Conservation (phyloP, 2,113 vertebrate species). For the Mus spicilegus region DNA sequence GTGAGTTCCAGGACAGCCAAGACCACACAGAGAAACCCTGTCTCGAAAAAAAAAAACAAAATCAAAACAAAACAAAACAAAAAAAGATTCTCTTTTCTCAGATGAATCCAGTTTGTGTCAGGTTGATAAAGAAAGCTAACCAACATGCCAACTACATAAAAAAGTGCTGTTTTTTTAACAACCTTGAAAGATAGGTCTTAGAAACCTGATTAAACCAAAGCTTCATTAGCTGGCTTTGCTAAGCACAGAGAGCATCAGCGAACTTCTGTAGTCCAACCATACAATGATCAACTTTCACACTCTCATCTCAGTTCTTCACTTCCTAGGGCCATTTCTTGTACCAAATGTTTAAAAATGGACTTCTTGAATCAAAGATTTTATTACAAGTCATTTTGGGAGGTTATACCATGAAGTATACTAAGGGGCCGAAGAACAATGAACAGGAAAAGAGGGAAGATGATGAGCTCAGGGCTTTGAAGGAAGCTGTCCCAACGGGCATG, state of each 20-base stretch:
- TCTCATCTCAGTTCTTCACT: not conserved
- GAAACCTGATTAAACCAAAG: not conserved
- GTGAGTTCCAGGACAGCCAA: too few species aligned
- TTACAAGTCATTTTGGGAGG: not conserved
- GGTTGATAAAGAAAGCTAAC: not conserved
- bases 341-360: not conserved
- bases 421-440: not conserved
- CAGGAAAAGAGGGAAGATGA: not conserved
- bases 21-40: too few species aligned
- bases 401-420: not conserved
- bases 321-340: not conserved
- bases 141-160: not conserved
- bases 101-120: not conserved
- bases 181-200: not conserved
- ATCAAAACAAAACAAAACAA: too few species aligned
- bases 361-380: not conserved
- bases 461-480: not conserved
- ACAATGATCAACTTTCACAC: slow-evolving; percentile 8
- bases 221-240: not conserved
- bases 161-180: not conserved
- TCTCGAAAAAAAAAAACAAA: too few species aligned
- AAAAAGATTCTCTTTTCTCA: too few species aligned
- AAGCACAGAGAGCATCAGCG: not conserved
- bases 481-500: not conserved
- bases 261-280: not conserved